These are phyloP conservation scores for Pollachius pollachius DNA, from an alignment of 2,113 vertebrate species.

Conservation along the genomic window DNA sequence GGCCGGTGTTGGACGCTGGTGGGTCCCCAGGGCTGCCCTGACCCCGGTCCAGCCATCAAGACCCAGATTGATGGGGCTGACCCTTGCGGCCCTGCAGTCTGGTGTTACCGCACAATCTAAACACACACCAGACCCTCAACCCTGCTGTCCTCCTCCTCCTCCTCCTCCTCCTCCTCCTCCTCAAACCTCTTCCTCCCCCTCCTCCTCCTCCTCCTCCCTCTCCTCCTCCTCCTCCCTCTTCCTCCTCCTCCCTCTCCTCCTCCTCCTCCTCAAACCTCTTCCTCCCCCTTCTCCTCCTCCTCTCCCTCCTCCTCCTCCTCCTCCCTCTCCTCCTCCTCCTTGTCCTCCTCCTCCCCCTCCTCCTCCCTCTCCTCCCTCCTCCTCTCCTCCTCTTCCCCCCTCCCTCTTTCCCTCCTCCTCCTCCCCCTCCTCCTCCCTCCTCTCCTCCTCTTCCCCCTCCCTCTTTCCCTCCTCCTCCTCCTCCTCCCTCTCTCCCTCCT, in stretches of 20 bases:
- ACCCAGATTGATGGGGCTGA: slow-evolving; percentile 48
- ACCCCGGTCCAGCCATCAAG: slow-evolving; percentile 43
- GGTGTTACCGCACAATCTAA: slow-evolving; percentile 31
- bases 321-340: slow-evolving; percentile 15
- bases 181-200: slow-evolving; percentile 22
- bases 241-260: slow-evolving; percentile 21
- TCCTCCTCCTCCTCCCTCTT: too few species aligned
- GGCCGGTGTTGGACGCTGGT: slow-evolving; percentile 18
- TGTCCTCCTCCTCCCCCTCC: slow-evolving; percentile 22
- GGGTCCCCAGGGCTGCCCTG: slow-evolving; percentile 22
- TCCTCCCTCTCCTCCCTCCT: not conserved
- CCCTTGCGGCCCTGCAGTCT: slow-evolving; percentile 27
- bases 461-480: not conserved
- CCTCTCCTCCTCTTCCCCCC: not conserved
- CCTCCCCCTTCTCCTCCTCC: slow-evolving; percentile 21
- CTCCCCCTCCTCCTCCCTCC: slow-evolving; percentile 16
- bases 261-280: slow-evolving; percentile 1
- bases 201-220: slow-evolving; percentile 15
- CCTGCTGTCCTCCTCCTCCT: slow-evolving; percentile 23
- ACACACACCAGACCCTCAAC: slow-evolving; percentile 53
- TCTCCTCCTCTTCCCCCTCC: slow-evolving; percentile 22
- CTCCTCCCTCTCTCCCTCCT: slow-evolving; percentile 26
- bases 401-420: slow-evolving; percentile 25
- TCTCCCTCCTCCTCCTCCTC: slow-evolving; percentile 17
- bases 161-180: slow-evolving; percentile 10